A percentile compares a stretch with the other conserved stretches of the same genome.
Conservation (phyloP, 2,113 vertebrate genomes). For the Lycaon pictus region DNA sequence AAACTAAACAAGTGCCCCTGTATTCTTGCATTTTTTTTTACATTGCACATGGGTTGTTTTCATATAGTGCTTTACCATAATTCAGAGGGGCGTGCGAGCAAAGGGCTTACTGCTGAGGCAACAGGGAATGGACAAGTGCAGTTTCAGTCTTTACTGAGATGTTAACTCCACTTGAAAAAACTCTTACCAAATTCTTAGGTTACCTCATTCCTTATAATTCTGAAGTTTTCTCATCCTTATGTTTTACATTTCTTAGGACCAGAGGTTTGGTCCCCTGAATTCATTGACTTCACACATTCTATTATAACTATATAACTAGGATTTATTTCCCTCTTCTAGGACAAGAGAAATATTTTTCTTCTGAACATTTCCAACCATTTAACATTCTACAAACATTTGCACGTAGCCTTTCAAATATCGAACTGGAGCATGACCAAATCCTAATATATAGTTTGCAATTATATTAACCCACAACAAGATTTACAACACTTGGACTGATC, state of each 20-base stretch:
- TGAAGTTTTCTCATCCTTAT: background rate
- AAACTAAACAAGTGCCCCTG: background rate
- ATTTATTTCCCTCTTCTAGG: background rate
- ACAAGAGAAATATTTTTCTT: slow-evolving; percentile 6
- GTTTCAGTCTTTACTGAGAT: background rate
- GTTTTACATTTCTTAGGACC: background rate
- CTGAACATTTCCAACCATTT: background rate
- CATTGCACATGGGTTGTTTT: background rate
- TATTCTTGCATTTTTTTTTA: background rate
- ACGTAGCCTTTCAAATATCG: background rate
- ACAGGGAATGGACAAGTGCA: background rate
- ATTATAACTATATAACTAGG: background rate
- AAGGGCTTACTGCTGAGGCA: background rate
- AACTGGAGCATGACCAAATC: background rate
- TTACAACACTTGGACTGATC: background rate
- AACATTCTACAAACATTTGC: background rate
- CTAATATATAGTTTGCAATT: background rate
- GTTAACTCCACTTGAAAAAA: background rate
- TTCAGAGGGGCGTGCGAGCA: background rate
- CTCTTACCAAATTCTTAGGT: background rate
- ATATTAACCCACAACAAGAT: background rate
- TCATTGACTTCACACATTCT: background rate
- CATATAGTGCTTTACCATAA: background rate
- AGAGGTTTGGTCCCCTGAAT: background rate
- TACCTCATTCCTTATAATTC: background rate